phyloP scores from a whole-genome alignment of 2,888 invertebrate genomes.

The Apantesis nais region DNA sequence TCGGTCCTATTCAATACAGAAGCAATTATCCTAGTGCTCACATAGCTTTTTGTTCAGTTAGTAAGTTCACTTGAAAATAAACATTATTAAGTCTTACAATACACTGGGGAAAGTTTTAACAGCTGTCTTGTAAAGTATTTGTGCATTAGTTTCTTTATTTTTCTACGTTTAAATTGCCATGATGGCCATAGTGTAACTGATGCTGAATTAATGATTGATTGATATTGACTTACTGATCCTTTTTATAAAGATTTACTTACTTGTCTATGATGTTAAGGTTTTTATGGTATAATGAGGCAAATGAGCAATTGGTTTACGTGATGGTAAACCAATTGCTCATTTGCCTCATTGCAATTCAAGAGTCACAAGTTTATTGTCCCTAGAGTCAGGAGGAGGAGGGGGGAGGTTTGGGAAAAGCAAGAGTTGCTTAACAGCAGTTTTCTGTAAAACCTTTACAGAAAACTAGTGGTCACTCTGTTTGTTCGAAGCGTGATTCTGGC shows the following conservation, averaged over 20 bases:
- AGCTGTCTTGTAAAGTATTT: slow-evolving; percentile 41
- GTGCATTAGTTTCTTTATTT: slow-evolving; percentile 25
- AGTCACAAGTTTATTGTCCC: too few relatives aligned
- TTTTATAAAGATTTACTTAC: neutral
- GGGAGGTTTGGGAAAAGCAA: too few relatives aligned
- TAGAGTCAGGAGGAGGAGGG: too few relatives aligned
- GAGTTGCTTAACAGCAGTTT: too few relatives aligned
- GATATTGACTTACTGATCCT: too few relatives aligned
- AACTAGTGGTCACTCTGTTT: too few relatives aligned
- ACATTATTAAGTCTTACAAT: slow-evolving; percentile 24
- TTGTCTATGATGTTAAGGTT: neutral
- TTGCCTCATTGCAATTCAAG: too few relatives aligned
- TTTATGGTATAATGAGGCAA: too few relatives aligned
- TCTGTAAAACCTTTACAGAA: too few relatives aligned
- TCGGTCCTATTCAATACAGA: neutral
- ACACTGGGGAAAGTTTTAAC: slow-evolving; percentile 37
- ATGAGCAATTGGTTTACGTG: too few relatives aligned
- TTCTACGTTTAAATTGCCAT: slow-evolving; percentile 23
- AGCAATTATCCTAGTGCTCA: neutral
- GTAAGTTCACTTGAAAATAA: slow-evolving; percentile 24
- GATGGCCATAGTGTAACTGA: slow-evolving; percentile 4
- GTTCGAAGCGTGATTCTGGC: too few relatives aligned
- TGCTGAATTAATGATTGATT: neutral
- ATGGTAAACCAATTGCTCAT: too few relatives aligned
- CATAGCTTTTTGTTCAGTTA: slow-evolving; percentile 20